phyloP scores from a whole-genome alignment of 2,888 invertebrate genomes.

The Drosophila subsilvestris region DNA sequence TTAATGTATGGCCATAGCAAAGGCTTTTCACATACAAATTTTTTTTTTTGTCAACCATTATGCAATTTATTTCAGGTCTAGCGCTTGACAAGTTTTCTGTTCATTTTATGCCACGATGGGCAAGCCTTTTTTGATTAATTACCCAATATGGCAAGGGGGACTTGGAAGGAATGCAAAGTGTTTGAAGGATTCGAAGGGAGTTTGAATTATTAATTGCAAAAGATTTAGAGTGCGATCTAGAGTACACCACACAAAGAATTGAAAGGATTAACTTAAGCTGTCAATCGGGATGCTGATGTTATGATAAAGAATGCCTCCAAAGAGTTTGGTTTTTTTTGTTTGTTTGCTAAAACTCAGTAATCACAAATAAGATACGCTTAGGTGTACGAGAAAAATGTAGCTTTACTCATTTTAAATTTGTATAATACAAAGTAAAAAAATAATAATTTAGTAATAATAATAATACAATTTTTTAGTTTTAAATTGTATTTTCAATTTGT shows the following conservation, averaged over 20 bases:
- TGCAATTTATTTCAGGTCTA: slow-evolving; percentile 73
- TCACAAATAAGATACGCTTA: too few relatives aligned
- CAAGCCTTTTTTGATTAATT: slow-evolving; percentile 73
- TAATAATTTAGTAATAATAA: too few relatives aligned
- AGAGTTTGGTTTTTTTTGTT: too few relatives aligned
- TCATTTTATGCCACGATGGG: slow-evolving; percentile 65
- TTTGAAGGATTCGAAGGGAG: slow-evolving; percentile 15
- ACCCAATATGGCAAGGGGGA: slow-evolving; percentile 23
- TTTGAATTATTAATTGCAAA: slow-evolving; percentile 24
- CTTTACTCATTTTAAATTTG: too few relatives aligned
- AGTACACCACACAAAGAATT: not conserved
- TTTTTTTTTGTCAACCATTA: slow-evolving; percentile 54
- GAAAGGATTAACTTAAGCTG: not conserved
- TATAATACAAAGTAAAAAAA: too few relatives aligned
- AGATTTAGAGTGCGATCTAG: not conserved
- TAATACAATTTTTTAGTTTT: too few relatives aligned
- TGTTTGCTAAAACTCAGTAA: too few relatives aligned
- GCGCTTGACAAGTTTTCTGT: slow-evolving; percentile 59
- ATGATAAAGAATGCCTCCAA: not conserved
- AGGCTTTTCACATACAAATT: slow-evolving; percentile 59
- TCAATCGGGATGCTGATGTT: not conserved
- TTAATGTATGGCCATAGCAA: slow-evolving; percentile 31
- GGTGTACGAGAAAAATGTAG: too few relatives aligned
- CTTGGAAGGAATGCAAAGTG: slow-evolving; percentile 12
- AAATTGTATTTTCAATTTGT: too few relatives aligned